Base-by-base conservation (phyloP, 2,888 invertebrate genomes). In the Epinotia brunnichana region DNA sequence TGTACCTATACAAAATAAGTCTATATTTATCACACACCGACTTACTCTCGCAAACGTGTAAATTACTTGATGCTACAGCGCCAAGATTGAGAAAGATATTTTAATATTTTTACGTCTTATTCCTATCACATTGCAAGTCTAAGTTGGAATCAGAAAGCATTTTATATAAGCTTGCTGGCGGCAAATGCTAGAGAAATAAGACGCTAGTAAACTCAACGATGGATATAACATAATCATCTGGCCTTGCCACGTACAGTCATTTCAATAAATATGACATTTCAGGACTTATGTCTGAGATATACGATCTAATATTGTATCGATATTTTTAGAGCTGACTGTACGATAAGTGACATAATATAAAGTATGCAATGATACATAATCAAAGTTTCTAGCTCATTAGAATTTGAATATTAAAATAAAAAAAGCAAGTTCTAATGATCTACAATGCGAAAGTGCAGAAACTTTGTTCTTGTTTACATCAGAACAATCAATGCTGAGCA, bases 1-100 rank as follows among this genome's bases (percentile, higher is more conserved):
- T 64, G 53, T 24, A 66, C 51, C 24, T 67, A 62, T 15, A 72
- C 17, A 61, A 63, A 67, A 72, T 54, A 57, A 57, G 61, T 67
- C 35, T 72, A 62, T 72, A 9, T 61, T 24, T 72, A 61, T 61
- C 67, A 67, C 71, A 56, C 67, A 59, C 56, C 13, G 59, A 71
- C 39, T 66, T 19, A 35, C 35, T 35, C 41, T 59, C 39, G 63
- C 57, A 35, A 56, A 63, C 17, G 54, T 66, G 57, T n/a, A 66
- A 54, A 60, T 59, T 17, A 39, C 41, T 54, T 61, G 51, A 51
- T 39, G 35, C 39, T 51, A 17, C 59, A 21, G 17, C 39, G 63
- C 17, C 51, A 61, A 60, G 54, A 61, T 39, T 41, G 53, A 59
- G 54, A 71, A 44, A 57, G 19, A 63, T 35, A 54, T 21, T 17